Conservation (phyloP, 1,140 invertebrate species). For the Atta cephalotes region DNA sequence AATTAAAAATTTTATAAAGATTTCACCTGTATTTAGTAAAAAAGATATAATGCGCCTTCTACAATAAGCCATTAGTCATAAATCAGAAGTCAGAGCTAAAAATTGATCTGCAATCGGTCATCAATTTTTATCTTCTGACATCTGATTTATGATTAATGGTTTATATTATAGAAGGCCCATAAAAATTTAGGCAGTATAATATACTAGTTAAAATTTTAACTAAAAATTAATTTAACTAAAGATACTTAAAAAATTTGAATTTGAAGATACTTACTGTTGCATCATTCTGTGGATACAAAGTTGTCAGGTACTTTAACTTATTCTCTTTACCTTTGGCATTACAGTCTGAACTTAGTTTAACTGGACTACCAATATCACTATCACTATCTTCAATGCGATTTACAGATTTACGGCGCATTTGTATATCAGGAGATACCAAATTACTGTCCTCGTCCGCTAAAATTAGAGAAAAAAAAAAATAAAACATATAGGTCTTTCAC, state of each 20-base stretch:
- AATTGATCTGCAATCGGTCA: no score
- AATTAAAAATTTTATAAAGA: no score
- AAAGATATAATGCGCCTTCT: neutral
- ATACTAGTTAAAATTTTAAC: slow-evolving; percentile 6
- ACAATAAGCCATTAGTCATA: no score
- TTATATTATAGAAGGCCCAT: no score
- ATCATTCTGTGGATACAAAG: slow-evolving; percentile 78
- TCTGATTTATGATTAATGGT: no score
- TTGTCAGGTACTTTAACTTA: slow-evolving; percentile 79
- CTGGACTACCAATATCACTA: slow-evolving; percentile 78
- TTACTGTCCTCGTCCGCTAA: slow-evolving; percentile 82
- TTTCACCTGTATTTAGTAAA: neutral
- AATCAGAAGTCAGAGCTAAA: no score
- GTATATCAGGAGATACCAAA: slow-evolving; percentile 75
- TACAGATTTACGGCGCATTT: slow-evolving; percentile 78
- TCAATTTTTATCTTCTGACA: no score
- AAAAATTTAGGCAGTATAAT: neutral
- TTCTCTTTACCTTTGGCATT: slow-evolving; percentile 78
- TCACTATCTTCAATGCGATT: slow-evolving; percentile 84
- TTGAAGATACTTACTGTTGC: slow-evolving; percentile 64
- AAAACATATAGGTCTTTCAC: neutral
- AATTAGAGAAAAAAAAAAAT: slow-evolving; percentile 44
- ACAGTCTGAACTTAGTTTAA: slow-evolving; percentile 73
- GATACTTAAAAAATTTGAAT: neutral
- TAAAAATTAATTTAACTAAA: neutral